Evolutionary conservation across 2,888 invertebrate genomes (phyloP).

Genomic region (Drosophila dives): DNA sequence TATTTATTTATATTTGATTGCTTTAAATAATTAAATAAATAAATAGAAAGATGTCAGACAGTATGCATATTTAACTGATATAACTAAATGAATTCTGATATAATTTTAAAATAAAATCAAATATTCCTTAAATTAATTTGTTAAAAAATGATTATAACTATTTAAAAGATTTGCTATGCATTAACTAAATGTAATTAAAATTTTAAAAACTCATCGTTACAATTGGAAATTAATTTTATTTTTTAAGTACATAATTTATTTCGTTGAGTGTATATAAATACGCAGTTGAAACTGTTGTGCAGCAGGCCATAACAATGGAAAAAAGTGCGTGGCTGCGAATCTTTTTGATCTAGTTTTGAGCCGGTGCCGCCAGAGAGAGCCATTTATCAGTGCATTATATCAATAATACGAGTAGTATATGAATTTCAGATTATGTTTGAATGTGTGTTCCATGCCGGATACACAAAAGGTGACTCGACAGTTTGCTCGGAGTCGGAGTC

Average conservation of each 20-base stretch:
- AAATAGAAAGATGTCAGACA: background rate
- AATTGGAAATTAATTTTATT: background rate
- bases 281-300: background rate
- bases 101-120: background rate
- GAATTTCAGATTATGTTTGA: slow-evolving; percentile 58
- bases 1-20: background rate
- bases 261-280: slow-evolving; percentile 1
- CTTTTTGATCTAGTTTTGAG: slow-evolving; percentile 75
- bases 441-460: background rate
- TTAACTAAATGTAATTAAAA: background rate
- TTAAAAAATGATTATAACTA: background rate
- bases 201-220: background rate
- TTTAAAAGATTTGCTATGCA: background rate
- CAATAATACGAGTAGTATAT: slow-evolving; percentile 68
- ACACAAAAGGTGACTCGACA: slow-evolving; percentile 53
- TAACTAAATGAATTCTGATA: too few species aligned
- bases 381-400: slow-evolving; percentile 75
- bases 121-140: background rate
- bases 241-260: background rate
- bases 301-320: slow-evolving; percentile 29
- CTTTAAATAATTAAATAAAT: background rate
- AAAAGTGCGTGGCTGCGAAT: slow-evolving; percentile 67
- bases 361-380: slow-evolving; percentile 42
- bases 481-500: slow-evolving; percentile 1
- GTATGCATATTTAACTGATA: too few species aligned